A percentile compares a stretch with the other conserved stretches of the same genome.
Evolutionary conservation across 1,140 invertebrate species (phyloP).

Genomic region (Subanguina moxae): DNA sequence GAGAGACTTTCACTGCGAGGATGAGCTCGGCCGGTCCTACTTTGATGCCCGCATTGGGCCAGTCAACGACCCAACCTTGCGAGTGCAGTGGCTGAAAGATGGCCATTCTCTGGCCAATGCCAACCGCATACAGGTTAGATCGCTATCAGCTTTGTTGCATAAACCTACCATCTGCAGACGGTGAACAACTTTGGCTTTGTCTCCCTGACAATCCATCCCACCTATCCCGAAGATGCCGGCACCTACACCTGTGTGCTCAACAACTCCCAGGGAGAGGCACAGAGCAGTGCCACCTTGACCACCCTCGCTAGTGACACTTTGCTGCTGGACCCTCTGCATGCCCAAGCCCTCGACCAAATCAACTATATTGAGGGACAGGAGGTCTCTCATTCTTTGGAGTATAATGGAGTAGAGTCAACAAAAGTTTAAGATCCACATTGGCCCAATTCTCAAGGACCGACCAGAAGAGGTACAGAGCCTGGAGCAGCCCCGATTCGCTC

Average conservation of each 20-base stretch:
- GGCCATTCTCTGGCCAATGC: slow-evolving; percentile 64
- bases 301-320: slow-evolving; percentile 64
- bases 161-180: slow-evolving; percentile 20
- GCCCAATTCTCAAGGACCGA: slow-evolving; percentile 64
- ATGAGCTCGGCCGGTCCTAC: slow-evolving; percentile 56
- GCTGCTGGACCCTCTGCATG: slow-evolving; percentile 86
- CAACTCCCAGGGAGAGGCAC: slow-evolving; percentile 79
- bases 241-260: slow-evolving; percentile 82
- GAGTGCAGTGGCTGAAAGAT: slow-evolving; percentile 77
- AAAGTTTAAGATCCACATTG: slow-evolving; percentile 61
- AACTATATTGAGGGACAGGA: slow-evolving; percentile 82
- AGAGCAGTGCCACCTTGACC: slow-evolving; percentile 72
- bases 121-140: slow-evolving; percentile 67
- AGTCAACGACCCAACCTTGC: slow-evolving; percentile 60
- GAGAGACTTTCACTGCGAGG: slow-evolving; percentile 48
- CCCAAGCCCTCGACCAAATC: slow-evolving; percentile 90
- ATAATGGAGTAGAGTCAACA: too few species aligned
- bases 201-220: slow-evolving; percentile 81
- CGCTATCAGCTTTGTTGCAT: neutral
- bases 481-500: slow-evolving; percentile 54
- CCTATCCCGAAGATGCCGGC: slow-evolving; percentile 83
- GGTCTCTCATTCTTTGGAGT: too few species aligned
- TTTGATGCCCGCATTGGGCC: slow-evolving; percentile 69
- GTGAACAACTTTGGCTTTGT: slow-evolving; percentile 85
- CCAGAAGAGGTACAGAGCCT: slow-evolving; percentile 37